A percentile compares a stretch with the other conserved stretches of the same genome.
These are phyloP conservation scores for Phylloscopus collybita DNA, from an alignment of 2,797 vertebrate species.

Conservation along the genomic window DNA sequence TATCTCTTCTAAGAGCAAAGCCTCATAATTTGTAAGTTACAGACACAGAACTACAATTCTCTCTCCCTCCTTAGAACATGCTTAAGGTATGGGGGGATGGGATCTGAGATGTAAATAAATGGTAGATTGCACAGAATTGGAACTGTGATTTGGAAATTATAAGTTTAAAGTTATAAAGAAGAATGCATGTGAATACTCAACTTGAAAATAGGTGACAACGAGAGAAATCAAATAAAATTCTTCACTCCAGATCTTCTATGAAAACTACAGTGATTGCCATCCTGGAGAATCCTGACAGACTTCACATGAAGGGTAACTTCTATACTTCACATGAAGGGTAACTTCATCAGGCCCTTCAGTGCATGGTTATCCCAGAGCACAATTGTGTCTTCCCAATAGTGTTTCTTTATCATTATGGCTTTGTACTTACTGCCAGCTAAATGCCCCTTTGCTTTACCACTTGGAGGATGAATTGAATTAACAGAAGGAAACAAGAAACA, in stretches of 20 bases:
- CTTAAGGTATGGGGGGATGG: not conserved
- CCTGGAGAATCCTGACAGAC: not conserved
- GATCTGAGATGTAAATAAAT: not conserved
- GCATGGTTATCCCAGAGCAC: not conserved
- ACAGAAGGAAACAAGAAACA: constrained; percentile 18
- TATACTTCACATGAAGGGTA: not conserved
- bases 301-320: not conserved
- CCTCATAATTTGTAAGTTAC: not conserved
- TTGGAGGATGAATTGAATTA: constrained; percentile 8
- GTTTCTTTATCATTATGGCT: not conserved
- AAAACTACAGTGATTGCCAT: not conserved
- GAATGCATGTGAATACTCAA: not conserved
- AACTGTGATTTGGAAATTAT: not conserved
- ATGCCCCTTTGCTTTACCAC: not conserved
- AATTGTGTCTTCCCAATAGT: not conserved
- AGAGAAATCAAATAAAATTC: not conserved
- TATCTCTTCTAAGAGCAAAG: not conserved
- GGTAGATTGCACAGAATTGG: not conserved
- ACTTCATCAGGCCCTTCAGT: not conserved
- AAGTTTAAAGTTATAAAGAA: not conserved
- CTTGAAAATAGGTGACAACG: not conserved
- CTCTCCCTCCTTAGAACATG: not conserved
- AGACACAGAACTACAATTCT: not conserved
- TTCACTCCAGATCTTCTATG: not conserved
- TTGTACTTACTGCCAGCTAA: not conserved